Base-by-base conservation (phyloP, 30 jellyfish, hydroid and myxozoan species). In the Turritopsis rubra region DNA sequence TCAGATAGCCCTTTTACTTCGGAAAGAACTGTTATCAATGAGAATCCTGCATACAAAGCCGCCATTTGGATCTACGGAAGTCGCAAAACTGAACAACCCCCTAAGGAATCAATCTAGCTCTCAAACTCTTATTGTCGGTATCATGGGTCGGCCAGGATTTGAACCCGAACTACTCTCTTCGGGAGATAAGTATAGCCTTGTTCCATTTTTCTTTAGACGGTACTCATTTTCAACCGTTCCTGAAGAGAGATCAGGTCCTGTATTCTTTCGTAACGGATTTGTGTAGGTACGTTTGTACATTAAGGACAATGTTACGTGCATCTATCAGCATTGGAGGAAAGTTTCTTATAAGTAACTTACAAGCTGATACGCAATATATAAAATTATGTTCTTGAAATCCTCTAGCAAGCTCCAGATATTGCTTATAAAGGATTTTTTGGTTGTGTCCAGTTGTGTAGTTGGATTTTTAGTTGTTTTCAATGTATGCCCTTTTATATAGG, bases 221-320 rank as follows among this genome's bases (percentile, higher is more conserved):
- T 65, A 79, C 98, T 71, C 98, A 92, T 78, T 84, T 86, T 85
- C 52, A 70, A 26, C 98, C 98, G 13, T 79, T 78, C 73, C 89
- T 90, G 21, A 22, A 85, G 71, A 85, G 88, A 75, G 85, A 89
- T 53, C 95, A 88, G 24, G 88, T 86, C 8, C 71, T 92, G 30
- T 88, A 88, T 65, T 81, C 85, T 71, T 92, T 92, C 79, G 90
- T 83, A 24, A 81, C 98, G 7, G 96, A 92, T 41, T 79, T 92
- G 19, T 88, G 95, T 89, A 85, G 98, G 98, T 68, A 68, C 13
- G 60, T n/a, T n/a, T n/a, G n/a, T n/a, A n/a, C n/a, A n/a, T n/a
- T n/a, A n/a, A n/a, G n/a, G n/a, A n/a, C n/a, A n/a, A 41, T 41
- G 60, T 41, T 5, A 3, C 60, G 13, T 41, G 9, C 13, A 3